Evolutionary conservation across 2,113 vertebrate species (phyloP).

Genomic region (Mormoops blainvillei): DNA sequence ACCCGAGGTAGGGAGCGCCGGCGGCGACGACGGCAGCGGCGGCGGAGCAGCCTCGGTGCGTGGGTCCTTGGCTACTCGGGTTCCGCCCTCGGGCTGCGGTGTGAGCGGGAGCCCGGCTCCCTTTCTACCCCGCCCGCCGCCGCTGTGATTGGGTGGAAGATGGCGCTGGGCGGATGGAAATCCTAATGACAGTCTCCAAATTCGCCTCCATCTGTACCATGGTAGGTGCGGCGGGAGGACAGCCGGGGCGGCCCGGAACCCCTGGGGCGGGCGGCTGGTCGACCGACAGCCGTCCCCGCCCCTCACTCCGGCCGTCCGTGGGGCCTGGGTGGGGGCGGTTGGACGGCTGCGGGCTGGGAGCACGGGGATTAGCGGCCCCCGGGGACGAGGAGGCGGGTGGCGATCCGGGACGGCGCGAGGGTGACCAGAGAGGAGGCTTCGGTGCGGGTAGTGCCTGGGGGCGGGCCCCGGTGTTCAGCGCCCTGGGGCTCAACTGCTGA

Average conservation of each 20-base stretch:
- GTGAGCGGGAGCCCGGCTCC: constrained; percentile 43
- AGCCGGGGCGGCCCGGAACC: not conserved
- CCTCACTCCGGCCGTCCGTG: not conserved
- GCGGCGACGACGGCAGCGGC: constrained; percentile 34
- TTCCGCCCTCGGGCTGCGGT: constrained; percentile 47
- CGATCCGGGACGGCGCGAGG: not conserved
- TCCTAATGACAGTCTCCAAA: constrained; percentile 99
- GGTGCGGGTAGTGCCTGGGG: not conserved
- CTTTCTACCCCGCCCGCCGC: constrained; percentile 57
- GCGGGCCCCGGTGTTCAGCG: not conserved
- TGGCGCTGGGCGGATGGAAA: constrained; percentile 98
- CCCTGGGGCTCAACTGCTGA: not conserved
- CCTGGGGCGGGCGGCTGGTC: not conserved
- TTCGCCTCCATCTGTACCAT: constrained; percentile 99
- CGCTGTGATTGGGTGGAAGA: constrained; percentile 88
- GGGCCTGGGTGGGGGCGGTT: constrained; percentile 6
- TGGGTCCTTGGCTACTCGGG: constrained; percentile 44
- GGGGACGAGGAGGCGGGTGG: not conserved
- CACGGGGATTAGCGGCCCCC: not conserved
- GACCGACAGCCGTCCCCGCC: not conserved
- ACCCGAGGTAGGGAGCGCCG: constrained; percentile 48
- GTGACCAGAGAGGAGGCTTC: not conserved
- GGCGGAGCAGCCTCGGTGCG: not conserved
- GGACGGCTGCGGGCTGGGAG: not conserved
- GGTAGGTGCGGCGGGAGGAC: constrained; percentile 81